Evolutionary conservation across 2,113 vertebrate species (phyloP).

Genomic region (Ochotona princeps): DNA sequence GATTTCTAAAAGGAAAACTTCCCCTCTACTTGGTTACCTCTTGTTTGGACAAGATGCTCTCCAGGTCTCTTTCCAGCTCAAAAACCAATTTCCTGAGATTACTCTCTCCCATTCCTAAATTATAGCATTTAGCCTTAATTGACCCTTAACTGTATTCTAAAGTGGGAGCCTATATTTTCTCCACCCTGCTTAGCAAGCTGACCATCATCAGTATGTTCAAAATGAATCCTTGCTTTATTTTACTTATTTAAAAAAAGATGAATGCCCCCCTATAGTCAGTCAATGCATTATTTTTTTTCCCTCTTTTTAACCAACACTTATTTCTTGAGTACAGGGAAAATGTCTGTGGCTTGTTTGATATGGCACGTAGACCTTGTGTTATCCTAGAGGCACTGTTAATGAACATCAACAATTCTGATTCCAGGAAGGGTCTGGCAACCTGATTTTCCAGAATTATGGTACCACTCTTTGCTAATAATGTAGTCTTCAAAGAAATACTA

Average conservation of each 20-base stretch:
- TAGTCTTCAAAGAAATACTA: neutral
- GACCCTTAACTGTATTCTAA: neutral
- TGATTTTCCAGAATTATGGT: slow-evolving; percentile 37
- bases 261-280: neutral
- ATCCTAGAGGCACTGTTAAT: neutral
- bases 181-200: neutral
- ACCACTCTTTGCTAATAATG: neutral
- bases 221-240: neutral
- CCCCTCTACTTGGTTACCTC: neutral
- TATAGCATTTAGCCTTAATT: slow-evolving; percentile 18
- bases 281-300: neutral
- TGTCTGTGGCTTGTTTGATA: slow-evolving; percentile 37
- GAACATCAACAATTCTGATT: neutral
- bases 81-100: slow-evolving; percentile 14
- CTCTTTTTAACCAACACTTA: slow-evolving; percentile 18
- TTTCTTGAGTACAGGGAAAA: neutral
- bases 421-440: neutral
- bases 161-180: neutral
- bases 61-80: neutral
- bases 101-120: neutral
- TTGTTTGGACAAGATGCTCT: neutral
- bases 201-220: neutral
- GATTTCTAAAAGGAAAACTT: neutral
- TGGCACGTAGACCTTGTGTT: neutral
- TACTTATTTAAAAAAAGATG: neutral